Conservation (phyloP, 2,797 vertebrate genomes). For the Hydrocynus forskahlii region DNA sequence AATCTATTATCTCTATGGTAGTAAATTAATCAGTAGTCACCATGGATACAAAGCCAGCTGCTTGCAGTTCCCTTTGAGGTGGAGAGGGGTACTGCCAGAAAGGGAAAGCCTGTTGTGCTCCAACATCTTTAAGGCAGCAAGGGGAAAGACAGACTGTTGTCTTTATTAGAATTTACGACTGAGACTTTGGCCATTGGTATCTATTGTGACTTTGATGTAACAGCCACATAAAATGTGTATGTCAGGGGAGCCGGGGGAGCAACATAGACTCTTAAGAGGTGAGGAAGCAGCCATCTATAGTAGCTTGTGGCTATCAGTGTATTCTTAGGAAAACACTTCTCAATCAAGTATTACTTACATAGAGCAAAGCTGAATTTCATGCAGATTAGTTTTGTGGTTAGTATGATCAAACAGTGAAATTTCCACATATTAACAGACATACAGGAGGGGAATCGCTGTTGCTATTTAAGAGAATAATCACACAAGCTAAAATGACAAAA, state of each 20-base stretch:
- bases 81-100: constrained; percentile 66
- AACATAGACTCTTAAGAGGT: constrained; percentile 42
- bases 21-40: constrained; percentile 72
- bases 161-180: constrained; percentile 62
- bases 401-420: background rate
- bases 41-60: constrained; percentile 76
- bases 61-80: constrained; percentile 69
- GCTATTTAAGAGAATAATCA: constrained; percentile 1
- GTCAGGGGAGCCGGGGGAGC: constrained; percentile 7
- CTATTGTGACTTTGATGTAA: constrained; percentile 1
- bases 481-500: background rate
- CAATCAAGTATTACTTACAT: background rate
- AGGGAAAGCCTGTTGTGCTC: constrained; percentile 66
- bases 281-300: constrained; percentile 32
- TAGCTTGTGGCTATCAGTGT: constrained; percentile 6
- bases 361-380: background rate
- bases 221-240: background rate
- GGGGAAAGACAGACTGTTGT: constrained; percentile 70
- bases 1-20: constrained; percentile 59
- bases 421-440: background rate
- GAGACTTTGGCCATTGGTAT: background rate
- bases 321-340: background rate
- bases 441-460: background rate
- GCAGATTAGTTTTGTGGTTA: background rate
- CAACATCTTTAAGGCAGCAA: constrained; percentile 69